These are phyloP conservation scores for Syrphus vitripennis DNA, from an alignment of 2,888 invertebrate species.

Conservation along the genomic window DNA sequence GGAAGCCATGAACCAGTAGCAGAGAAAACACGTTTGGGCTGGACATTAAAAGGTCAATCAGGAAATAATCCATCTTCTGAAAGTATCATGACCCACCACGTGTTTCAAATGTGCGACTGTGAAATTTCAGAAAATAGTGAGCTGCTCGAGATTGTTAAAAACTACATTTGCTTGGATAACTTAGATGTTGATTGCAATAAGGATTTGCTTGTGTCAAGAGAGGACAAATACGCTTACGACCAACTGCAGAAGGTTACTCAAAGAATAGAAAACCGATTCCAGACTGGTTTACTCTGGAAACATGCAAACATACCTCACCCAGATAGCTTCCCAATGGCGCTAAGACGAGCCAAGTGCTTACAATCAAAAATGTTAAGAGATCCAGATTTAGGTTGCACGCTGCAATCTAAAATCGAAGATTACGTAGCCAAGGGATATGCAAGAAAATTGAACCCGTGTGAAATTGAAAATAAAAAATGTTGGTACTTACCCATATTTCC, in stretches of 20 bases:
- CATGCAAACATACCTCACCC: not conserved
- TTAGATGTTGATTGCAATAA: slow-evolving; percentile 14
- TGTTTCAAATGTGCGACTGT: slow-evolving; percentile 37
- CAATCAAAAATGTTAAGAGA: slow-evolving; percentile 8
- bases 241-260: not conserved
- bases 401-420: slow-evolving; percentile 43
- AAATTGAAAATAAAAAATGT: slow-evolving; percentile 40
- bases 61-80: not conserved
- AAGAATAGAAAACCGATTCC: not conserved
- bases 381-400: not conserved
- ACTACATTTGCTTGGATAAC: slow-evolving; percentile 62
- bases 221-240: not conserved
- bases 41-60: not conserved
- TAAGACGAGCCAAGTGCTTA: not conserved
- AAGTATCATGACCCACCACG: not conserved
- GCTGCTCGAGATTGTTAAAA: slow-evolving; percentile 25
- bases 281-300: slow-evolving; percentile 3
- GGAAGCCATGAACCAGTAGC: not conserved
- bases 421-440: slow-evolving; percentile 70
- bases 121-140: slow-evolving; percentile 15
- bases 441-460: slow-evolving; percentile 45
- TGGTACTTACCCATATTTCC: slow-evolving; percentile 74
- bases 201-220: not conserved
- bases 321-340: not conserved
- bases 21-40: not conserved